phyloP scores from a whole-genome alignment of 2,888 invertebrate genomes.

The Phortica magna region DNA sequence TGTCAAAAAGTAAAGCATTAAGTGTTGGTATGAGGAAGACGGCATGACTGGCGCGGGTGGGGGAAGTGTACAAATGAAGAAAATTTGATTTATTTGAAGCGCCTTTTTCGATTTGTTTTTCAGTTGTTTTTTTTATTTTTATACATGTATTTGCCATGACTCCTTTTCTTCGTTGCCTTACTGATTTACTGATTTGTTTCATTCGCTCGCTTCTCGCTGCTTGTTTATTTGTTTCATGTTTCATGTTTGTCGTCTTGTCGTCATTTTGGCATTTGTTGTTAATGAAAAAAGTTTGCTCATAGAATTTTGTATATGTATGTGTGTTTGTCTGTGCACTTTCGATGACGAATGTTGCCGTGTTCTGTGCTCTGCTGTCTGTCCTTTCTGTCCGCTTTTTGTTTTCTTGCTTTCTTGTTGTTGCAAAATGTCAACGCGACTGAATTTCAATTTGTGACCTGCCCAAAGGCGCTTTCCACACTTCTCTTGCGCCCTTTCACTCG shows the following conservation, averaged over 20 bases:
- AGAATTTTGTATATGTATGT: conserved; percentile 10
- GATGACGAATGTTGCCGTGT: background rate
- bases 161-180: conserved; percentile 21
- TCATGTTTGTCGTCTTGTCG: background rate
- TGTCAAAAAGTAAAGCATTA: conserved; percentile 15
- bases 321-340: background rate
- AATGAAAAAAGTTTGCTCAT: conserved; percentile 62
- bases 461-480: background rate
- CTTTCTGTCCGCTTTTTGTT: no score
- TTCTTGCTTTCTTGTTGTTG: no score
- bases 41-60: conserved; percentile 3
- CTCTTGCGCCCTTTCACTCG: background rate
- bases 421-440: background rate
- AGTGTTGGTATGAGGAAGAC: no score
- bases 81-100: conserved; percentile 22
- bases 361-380: background rate
- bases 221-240: background rate
- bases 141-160: background rate
- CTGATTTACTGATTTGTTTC: background rate
- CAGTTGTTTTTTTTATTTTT: background rate
- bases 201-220: background rate
- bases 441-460: background rate
- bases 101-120: conserved; percentile 28
- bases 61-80: conserved; percentile 37
- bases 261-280: conserved; percentile 53